phyloP scores from a whole-genome alignment of 2,888 invertebrate genomes.

The Pyralis farinalis region DNA sequence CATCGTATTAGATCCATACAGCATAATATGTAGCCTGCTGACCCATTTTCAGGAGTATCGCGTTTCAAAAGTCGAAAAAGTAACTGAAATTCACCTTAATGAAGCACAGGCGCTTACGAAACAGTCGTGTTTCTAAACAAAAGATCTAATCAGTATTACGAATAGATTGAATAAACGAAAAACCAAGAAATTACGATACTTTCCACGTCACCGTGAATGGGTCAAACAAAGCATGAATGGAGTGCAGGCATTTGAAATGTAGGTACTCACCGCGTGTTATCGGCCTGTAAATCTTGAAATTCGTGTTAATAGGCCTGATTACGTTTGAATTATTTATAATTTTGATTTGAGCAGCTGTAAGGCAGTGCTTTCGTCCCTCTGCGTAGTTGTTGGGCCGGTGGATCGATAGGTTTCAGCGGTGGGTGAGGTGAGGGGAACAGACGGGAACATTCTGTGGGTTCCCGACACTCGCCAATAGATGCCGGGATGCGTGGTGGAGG shows the following conservation, averaged over 20 bases:
- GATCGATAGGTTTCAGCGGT: constrained; percentile 64
- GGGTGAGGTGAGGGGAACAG: constrained; percentile 25
- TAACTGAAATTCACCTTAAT: not conserved
- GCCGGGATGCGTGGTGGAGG: constrained; percentile 41
- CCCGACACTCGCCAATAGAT: constrained; percentile 54
- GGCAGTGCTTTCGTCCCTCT: constrained; percentile 53
- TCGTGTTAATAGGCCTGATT: constrained; percentile 46
- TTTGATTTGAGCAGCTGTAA: constrained; percentile 41
- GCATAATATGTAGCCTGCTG: not conserved
- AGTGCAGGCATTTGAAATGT: constrained; percentile 17
- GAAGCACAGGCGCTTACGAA: not conserved
- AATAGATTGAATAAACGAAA: constrained; percentile 24
- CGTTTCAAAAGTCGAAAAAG: not conserved
- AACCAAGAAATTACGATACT: constrained; percentile 33
- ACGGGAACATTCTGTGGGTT: constrained; percentile 34
- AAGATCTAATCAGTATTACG: constrained; percentile 10
- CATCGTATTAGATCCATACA: not conserved
- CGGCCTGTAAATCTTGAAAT: constrained; percentile 18
- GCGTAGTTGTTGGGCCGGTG: constrained; percentile 57
- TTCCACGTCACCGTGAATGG: constrained; percentile 57
- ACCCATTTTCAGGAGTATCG: not conserved
- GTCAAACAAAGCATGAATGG: constrained; percentile 36
- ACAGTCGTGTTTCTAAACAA: constrained; percentile 12
- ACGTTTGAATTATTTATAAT: constrained; percentile 38
- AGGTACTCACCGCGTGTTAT: constrained; percentile 43